Evolutionary conservation across 2,113 vertebrate genomes (phyloP).

Genomic region (Atherinomorus stipes): DNA sequence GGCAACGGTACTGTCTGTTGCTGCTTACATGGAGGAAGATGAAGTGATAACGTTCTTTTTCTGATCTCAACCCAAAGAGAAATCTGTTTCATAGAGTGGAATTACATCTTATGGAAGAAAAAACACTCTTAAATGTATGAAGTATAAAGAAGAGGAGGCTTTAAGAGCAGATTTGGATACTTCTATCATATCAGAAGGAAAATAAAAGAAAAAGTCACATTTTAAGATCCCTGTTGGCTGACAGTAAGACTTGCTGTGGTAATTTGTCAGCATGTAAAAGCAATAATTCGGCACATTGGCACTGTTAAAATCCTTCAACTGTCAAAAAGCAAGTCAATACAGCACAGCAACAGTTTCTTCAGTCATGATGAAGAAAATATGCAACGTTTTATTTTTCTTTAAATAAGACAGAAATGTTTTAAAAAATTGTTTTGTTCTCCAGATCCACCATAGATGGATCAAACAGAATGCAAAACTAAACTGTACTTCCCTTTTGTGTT

Average conservation of each 20-base stretch:
- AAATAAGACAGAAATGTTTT: not conserved
- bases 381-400: not conserved
- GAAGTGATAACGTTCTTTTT: constrained; percentile 12
- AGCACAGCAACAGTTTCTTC: not conserved
- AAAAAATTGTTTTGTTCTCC: not conserved
- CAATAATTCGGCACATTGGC: not conserved
- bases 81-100: not conserved
- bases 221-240: not conserved
- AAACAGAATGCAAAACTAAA: not conserved
- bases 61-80: constrained; percentile 24
- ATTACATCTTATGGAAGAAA: not conserved
- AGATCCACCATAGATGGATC: too few relatives aligned
- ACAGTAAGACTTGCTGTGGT: not conserved
- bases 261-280: not conserved
- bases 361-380: not conserved
- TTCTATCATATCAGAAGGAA: constrained; percentile 5
- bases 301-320: not conserved
- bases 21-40: constrained; percentile 16
- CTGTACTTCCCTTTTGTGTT: too few relatives aligned
- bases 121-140: constrained; percentile 8
- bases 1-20: not conserved
- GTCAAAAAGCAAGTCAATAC: not conserved
- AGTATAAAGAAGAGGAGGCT: not conserved
- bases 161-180: not conserved
- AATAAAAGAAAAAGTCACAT: not conserved